Conservation (phyloP, 2,888 invertebrate genomes). For the Odontocerum albicorne region DNA sequence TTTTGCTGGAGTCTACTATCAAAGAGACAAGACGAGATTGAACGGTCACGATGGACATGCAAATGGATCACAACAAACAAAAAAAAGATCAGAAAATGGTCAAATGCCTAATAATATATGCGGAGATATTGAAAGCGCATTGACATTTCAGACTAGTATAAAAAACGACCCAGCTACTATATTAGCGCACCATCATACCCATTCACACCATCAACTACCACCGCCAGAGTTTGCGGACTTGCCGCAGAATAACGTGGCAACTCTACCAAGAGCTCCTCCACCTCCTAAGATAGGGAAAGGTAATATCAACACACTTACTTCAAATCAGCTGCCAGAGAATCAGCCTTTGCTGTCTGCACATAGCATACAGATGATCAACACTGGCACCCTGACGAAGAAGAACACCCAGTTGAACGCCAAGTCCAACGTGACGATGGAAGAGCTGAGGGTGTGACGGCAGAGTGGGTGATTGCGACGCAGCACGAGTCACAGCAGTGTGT, state of each 20-base stretch:
- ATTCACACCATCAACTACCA: conserved; percentile 75
- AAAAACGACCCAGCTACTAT: conserved; percentile 74
- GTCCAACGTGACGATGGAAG: conserved; percentile 71
- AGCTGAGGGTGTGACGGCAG: conserved; percentile 80
- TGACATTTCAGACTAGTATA: conserved; percentile 56
- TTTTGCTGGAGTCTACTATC: conserved; percentile 94
- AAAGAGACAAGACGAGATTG: conserved; percentile 81
- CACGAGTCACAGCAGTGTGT: conserved; percentile 58
- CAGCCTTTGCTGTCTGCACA: conserved; percentile 72
- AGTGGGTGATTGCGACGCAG: conserved; percentile 59
- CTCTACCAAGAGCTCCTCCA: conserved; percentile 72
- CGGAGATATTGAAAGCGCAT: conserved; percentile 72
- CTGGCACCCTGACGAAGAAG: conserved; percentile 76
- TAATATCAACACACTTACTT: conserved; percentile 59
- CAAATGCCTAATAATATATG: conserved; percentile 89
- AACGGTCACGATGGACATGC: conserved; percentile 59
- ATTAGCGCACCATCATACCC: conserved; percentile 73
- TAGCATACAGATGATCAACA: conserved; percentile 77
- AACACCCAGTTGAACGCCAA: conserved; percentile 67
- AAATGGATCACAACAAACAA: conserved; percentile 55
- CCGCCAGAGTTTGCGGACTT: conserved; percentile 85
- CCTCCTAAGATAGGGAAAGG: conserved; percentile 71
- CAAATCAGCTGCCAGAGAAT: conserved; percentile 65
- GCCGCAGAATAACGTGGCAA: conserved; percentile 67
- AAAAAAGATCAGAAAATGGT: conserved; percentile 80